These are phyloP conservation scores for Drymodes brunneopygia DNA, from an alignment of 2,113 vertebrate genomes.

Conservation along the genomic window DNA sequence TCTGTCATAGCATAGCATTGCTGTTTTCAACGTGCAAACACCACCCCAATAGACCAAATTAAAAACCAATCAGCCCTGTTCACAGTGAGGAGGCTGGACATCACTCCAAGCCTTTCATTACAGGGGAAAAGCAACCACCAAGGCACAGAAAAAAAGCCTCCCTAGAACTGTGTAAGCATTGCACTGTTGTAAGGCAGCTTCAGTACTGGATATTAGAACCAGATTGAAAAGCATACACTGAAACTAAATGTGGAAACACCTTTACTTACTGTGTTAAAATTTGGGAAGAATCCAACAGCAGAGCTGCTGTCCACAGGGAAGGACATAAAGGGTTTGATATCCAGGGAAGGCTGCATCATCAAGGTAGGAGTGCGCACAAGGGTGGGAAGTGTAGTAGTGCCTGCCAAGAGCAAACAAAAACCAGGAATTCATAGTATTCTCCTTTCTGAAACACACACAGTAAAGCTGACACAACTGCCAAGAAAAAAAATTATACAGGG, in stretches of 20 bases:
- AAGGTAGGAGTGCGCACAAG: conserved; percentile 83
- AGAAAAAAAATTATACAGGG: background rate
- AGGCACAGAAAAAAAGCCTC: background rate
- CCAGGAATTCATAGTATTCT: conserved; percentile 49
- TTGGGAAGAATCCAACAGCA: conserved; percentile 92
- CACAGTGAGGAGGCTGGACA: background rate
- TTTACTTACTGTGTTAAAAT: conserved; percentile 93
- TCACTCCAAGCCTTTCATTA: background rate
- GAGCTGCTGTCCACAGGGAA: conserved; percentile 88
- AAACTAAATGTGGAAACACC: conserved; percentile 27
- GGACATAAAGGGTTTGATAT: conserved; percentile 89
- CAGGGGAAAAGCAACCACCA: background rate
- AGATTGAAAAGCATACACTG: background rate
- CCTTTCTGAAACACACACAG: background rate
- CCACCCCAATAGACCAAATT: background rate
- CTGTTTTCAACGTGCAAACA: background rate
- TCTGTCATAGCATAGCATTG: background rate
- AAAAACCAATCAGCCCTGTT: background rate
- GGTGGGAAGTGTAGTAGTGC: conserved; percentile 81
- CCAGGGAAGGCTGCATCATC: conserved; percentile 89
- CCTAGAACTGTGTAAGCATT: background rate
- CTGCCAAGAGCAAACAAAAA: conserved; percentile 75
- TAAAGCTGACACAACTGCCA: background rate
- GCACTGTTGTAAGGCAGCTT: background rate
- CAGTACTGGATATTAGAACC: background rate